These are phyloP conservation scores for Phalacrocorax brasilianus DNA, from an alignment of 2,113 vertebrate genomes.

Conservation along the genomic window DNA sequence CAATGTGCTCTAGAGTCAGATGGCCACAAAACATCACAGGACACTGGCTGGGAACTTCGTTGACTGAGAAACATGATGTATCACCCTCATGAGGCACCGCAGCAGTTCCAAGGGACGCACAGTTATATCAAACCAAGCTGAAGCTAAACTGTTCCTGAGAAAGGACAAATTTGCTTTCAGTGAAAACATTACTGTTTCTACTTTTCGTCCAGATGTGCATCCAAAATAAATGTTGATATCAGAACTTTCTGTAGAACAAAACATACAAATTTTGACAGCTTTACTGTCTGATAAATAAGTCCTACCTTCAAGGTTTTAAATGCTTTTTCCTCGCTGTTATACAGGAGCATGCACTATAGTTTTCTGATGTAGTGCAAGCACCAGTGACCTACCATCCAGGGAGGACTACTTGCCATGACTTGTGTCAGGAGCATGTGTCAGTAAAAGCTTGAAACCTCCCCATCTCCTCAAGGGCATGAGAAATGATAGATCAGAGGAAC, in stretches of 20 bases:
- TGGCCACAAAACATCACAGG: slow-evolving; percentile 37
- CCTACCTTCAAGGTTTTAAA: not conserved
- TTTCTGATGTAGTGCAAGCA: not conserved
- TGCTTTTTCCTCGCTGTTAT: not conserved
- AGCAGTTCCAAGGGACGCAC: not conserved
- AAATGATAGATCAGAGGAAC: not conserved
- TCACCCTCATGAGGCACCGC: slow-evolving; percentile 8
- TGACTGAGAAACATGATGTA: not conserved
- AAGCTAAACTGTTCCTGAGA: slow-evolving; percentile 20
- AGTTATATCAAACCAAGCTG: not conserved
- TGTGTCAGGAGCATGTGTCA: not conserved
- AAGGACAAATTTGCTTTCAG: slow-evolving; percentile 25
- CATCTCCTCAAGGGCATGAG: not conserved
- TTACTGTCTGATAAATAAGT: not conserved
- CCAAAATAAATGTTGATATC: slow-evolving; percentile 30
- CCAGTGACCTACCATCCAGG: not conserved
- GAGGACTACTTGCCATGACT: not conserved
- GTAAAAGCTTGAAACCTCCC: not conserved
- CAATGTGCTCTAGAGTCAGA: slow-evolving; percentile 10
- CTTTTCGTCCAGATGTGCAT: not conserved
- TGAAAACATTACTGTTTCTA: slow-evolving; percentile 17
- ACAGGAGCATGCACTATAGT: not conserved
- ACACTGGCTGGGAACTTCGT: not conserved
- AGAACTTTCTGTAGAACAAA: not conserved
- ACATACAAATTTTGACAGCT: not conserved